Evolutionary conservation across 2,888 invertebrate genomes (phyloP).

Genomic region (Marasmarcha lunaedactyla): DNA sequence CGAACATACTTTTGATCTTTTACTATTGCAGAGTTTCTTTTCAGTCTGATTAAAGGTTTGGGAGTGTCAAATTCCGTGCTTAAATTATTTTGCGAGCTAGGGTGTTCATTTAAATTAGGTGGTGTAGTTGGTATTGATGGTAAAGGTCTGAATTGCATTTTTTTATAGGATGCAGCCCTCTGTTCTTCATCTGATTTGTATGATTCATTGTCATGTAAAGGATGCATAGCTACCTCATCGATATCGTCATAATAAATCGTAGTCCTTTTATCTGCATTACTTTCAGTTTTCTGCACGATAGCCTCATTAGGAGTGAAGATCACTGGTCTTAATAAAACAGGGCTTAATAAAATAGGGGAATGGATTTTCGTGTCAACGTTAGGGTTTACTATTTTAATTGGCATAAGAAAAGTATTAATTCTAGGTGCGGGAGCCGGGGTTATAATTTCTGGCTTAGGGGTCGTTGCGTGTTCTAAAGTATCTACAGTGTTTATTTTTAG

Average conservation of each 20-base stretch:
- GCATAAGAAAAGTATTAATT: slow-evolving; percentile 35
- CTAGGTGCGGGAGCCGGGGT: slow-evolving; percentile 13
- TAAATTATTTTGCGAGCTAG: too few species aligned
- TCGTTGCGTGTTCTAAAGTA: slow-evolving; percentile 26
- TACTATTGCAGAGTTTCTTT: slow-evolving; percentile 43
- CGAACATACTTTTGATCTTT: slow-evolving; percentile 54
- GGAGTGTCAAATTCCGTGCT: too few species aligned
- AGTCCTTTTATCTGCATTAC: slow-evolving; percentile 24
- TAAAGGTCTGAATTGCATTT: slow-evolving; percentile 34
- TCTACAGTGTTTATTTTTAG: slow-evolving; percentile 49
- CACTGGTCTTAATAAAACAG: slow-evolving; percentile 47
- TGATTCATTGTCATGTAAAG: not conserved
- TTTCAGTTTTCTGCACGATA: slow-evolving; percentile 13
- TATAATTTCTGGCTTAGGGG: slow-evolving; percentile 17
- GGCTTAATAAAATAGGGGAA: slow-evolving; percentile 48
- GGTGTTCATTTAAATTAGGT: too few species aligned
- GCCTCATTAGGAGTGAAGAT: slow-evolving; percentile 28
- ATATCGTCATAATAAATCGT: slow-evolving; percentile 53
- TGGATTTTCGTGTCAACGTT: slow-evolving; percentile 22
- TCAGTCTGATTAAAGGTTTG: slow-evolving; percentile 32
- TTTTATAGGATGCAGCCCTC: slow-evolving; percentile 40
- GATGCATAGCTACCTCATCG: not conserved
- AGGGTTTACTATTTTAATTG: slow-evolving; percentile 34
- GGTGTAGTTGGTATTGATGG: slow-evolving; percentile 15
- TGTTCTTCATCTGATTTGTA: slow-evolving; percentile 13